Evolutionary conservation across 2,797 vertebrate genomes (phyloP).

Genomic region (Sebastes kiyomatsui): DNA sequence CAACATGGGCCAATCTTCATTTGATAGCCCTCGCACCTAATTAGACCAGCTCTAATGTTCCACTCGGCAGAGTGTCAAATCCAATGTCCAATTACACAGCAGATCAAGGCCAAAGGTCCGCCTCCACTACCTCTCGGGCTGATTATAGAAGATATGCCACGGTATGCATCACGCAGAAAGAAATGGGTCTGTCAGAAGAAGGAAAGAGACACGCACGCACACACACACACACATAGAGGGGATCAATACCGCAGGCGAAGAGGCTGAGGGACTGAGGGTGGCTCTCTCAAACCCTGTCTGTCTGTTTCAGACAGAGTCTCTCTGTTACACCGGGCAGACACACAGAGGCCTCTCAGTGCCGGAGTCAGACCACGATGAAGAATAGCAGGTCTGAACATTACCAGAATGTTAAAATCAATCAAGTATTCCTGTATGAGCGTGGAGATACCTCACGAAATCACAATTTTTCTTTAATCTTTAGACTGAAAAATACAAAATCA

Average conservation of each 20-base stretch:
- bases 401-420: slow-evolving; percentile 78
- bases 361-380: slow-evolving; percentile 61
- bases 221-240: slow-evolving; percentile 41
- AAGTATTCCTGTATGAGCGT: slow-evolving; percentile 27
- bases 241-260: slow-evolving; percentile 71
- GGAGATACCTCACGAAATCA: neutral
- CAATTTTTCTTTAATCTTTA: neutral
- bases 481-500: neutral
- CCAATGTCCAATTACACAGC: slow-evolving; percentile 83
- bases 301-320: slow-evolving; percentile 75
- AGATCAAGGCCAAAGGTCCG: slow-evolving; percentile 83
- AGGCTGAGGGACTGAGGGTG: slow-evolving; percentile 59
- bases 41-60: slow-evolving; percentile 84
- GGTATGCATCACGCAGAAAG: slow-evolving; percentile 57
- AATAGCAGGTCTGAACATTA: slow-evolving; percentile 69
- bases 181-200: slow-evolving; percentile 57
- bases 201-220: slow-evolving; percentile 28
- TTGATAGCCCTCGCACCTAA: slow-evolving; percentile 83
- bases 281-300: slow-evolving; percentile 66
- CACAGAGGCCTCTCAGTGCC: slow-evolving; percentile 76
- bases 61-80: slow-evolving; percentile 82
- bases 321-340: slow-evolving; percentile 63
- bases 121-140: slow-evolving; percentile 72
- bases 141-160: slow-evolving; percentile 76
- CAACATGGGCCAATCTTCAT: slow-evolving; percentile 76